These are phyloP conservation scores for Grammomys surdaster DNA, from an alignment of 2,113 vertebrate genomes.

Conservation along the genomic window DNA sequence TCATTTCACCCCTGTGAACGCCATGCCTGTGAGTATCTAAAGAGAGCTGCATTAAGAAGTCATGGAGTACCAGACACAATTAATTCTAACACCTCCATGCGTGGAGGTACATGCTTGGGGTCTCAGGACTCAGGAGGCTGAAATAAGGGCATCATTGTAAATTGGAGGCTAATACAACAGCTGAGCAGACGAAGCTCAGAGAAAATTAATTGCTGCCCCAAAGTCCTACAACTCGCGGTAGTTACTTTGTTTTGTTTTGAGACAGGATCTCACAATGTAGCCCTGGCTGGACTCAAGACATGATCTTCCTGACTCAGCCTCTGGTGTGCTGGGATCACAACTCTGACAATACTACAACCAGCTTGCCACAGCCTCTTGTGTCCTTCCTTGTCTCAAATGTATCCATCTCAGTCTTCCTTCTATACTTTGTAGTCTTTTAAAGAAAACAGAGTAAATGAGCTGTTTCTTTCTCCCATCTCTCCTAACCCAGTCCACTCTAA, in stretches of 20 bases:
- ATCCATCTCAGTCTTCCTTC: slow-evolving; percentile 12
- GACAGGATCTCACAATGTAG: not conserved
- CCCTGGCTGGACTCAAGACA: no score
- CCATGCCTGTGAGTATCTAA: not conserved
- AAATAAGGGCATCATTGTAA: not conserved
- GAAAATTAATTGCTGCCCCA: not conserved
- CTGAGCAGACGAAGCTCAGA: not conserved
- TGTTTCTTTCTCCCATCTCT: not conserved
- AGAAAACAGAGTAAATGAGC: not conserved
- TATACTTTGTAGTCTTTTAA: not conserved
- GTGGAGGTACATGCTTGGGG: no score
- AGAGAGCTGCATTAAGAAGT: not conserved
- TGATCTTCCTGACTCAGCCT: not conserved
- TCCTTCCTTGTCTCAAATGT: not conserved
- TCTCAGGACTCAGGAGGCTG: not conserved
- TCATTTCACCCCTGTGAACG: not conserved
- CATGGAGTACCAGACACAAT: not conserved
- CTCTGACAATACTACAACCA: not conserved
- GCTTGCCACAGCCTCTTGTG: not conserved
- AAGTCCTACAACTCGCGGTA: not conserved
- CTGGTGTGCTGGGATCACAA: not conserved
- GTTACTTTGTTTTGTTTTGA: not conserved
- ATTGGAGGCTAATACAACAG: not conserved
- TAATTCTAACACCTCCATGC: not conserved
- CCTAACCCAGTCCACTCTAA: slow-evolving; percentile 27